Conservation (phyloP, 2,888 invertebrate species). For the Conchocele bisecta region DNA sequence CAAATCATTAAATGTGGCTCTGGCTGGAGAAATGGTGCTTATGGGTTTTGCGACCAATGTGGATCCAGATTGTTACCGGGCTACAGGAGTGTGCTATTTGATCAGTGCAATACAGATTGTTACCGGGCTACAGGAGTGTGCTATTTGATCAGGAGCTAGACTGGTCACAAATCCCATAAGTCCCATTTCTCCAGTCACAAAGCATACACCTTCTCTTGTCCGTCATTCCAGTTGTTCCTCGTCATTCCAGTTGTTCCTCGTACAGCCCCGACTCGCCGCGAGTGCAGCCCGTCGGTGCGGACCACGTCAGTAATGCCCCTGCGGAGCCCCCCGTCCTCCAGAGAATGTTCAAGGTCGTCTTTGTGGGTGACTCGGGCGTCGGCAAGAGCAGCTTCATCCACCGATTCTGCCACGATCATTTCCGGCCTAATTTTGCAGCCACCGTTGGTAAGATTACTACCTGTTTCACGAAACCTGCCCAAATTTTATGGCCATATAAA, state of each 20-base stretch:
- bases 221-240: background rate
- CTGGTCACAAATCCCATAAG: no score
- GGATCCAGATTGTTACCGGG: no score
- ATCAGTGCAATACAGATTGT: no score
- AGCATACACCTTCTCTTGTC: background rate
- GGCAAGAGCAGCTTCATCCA: conserved; percentile 98
- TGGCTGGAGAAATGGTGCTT: no score
- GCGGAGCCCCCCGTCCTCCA: conserved; percentile 47
- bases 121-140: no score
- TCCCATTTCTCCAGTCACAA: no score
- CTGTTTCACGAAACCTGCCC: no score
- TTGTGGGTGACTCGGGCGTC: conserved; percentile 93
- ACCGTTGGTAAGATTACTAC: conserved; percentile 89
- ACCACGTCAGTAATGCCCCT: conserved; percentile 6
- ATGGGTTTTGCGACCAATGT: no score
- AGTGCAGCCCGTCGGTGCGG: conserved; percentile 76
- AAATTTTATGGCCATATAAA: no score
- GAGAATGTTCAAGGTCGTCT: conserved; percentile 85
- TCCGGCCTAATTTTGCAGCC: conserved; percentile 93
- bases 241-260: background rate
- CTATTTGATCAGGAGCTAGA: no score
- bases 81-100: no score
- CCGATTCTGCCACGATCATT: conserved; percentile 96
- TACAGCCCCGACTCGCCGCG: conserved; percentile 53
- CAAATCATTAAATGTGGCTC: no score